Evolutionary conservation across 2,888 invertebrate genomes (phyloP), one percentile per base, ranked within the genome.

Genomic region (Cerceris ruficornis): DNA sequence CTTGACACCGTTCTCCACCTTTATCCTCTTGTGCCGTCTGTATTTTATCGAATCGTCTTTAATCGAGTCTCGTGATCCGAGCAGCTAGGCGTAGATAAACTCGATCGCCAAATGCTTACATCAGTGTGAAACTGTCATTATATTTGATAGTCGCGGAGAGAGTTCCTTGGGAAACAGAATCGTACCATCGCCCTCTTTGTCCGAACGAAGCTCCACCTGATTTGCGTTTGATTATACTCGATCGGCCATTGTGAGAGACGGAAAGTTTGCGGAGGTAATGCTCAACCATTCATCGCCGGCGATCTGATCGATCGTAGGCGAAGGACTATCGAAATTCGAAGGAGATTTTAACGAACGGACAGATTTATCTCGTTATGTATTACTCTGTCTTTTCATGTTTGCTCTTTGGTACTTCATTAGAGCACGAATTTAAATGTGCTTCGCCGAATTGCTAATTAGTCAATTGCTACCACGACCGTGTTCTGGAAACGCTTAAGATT

Each of bases 261-360:
- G 41, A 55, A 65, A 73, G 73, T 77, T 81, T 65, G 41, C 59
- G 59, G 49, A 28, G 60, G 50, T 60, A 59, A 79, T 50, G 54
- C 58, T 57, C 42, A 55, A 59, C 57, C 43, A 54, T 70, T 75
- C 28, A 61, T 57, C 58, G 69, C 9, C 66, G 49, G 46, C 60
- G 64, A 50, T 41, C 59, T 41, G 57, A 50, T 66, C 62, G 43
- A 68, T 65, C n/a, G 13, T 7, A 68, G 14, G 58, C 50, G 11
- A 39, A 54, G 13, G 72, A 64, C 62, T 66, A 76, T 75, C 72
- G 80, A 76, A 80, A 81, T 81, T 64, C 62, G 50, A 41, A 68
- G 68, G 80, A 68, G 80, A 77, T 74, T 81, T 80, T 65, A 74
- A 77, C 58, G 77, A 58, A 69, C 52, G 50, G 52, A n/a, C n/a